Evolutionary conservation across 2,888 invertebrate species (phyloP).

Genomic region (Mermis nigrescens): DNA sequence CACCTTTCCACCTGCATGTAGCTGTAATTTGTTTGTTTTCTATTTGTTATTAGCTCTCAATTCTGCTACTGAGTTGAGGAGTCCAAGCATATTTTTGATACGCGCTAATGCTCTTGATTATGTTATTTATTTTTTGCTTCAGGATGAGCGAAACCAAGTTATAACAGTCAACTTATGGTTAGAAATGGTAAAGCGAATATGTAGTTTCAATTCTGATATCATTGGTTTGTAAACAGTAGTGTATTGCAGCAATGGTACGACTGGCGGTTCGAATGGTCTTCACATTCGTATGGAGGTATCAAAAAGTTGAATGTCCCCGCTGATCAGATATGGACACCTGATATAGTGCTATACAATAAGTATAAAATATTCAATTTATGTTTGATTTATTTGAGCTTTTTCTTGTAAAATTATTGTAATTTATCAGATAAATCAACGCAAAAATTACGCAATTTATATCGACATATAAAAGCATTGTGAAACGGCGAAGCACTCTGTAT

Average conservation of each 20-base stretch:
- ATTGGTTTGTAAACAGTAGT: neutral
- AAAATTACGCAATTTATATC: too few species aligned
- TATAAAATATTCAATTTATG: slow-evolving; percentile 29
- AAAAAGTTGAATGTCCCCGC: slow-evolving; percentile 87
- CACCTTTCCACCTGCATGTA: too few species aligned
- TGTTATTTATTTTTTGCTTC: slow-evolving; percentile 4
- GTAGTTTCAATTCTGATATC: neutral
- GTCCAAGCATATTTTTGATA: too few species aligned
- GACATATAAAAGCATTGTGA: too few species aligned
- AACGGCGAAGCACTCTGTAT: too few species aligned
- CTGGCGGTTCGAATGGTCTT: slow-evolving; percentile 78
- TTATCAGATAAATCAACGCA: too few species aligned
- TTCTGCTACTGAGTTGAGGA: too few species aligned
- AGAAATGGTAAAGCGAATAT: slow-evolving; percentile 21
- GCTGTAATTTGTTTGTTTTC: too few species aligned
- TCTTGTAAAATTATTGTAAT: too few species aligned
- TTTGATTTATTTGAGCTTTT: too few species aligned
- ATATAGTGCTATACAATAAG: slow-evolving; percentile 83
- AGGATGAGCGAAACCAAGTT: slow-evolving; percentile 32
- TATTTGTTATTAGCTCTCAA: too few species aligned
- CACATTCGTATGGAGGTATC: slow-evolving; percentile 76
- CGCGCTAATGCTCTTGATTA: too few species aligned
- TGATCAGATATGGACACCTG: slow-evolving; percentile 89
- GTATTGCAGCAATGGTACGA: slow-evolving; percentile 67
- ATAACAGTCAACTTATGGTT: slow-evolving; percentile 31